A percentile compares a stretch with the other conserved stretches of the same genome.
These are phyloP conservation scores for Natator depressus DNA, from an alignment of 2,113 vertebrate species.

Conservation along the genomic window DNA sequence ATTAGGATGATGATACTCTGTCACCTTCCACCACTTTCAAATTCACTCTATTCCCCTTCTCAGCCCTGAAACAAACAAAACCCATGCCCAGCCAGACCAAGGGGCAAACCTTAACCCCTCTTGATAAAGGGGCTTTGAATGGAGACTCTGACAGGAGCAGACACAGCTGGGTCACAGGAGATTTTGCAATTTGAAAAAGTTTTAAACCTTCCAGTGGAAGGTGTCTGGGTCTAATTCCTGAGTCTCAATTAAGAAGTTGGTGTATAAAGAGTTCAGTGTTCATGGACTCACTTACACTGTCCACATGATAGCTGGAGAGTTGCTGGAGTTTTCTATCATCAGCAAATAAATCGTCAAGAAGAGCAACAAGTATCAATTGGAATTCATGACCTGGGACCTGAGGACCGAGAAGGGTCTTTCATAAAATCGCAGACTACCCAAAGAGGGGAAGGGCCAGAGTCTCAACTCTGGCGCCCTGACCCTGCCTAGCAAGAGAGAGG, in stretches of 20 bases:
- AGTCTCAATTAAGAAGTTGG: conserved; percentile 4
- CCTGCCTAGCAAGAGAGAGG: neutral
- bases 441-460: neutral
- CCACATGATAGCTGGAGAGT: neutral
- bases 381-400: neutral
- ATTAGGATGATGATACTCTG: neutral
- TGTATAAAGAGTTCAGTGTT: conserved; percentile 13
- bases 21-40: neutral
- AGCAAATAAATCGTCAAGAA: conserved; percentile 16
- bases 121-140: neutral
- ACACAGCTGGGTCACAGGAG: neutral
- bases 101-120: neutral
- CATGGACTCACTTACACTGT: conserved; percentile 15
- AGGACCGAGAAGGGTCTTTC: neutral
- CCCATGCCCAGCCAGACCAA: neutral
- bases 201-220: neutral
- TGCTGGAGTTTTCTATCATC: neutral
- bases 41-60: neutral
- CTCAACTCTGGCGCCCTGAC: neutral
- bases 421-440: neutral
- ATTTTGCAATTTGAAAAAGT: conserved; percentile 20
- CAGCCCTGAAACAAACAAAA: neutral
- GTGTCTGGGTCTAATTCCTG: neutral
- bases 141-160: neutral
- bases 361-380: neutral